Evolutionary conservation across 1,140 invertebrate species (phyloP), one percentile per base, ranked within the genome.

Genomic region (Plodia interpunctella): DNA sequence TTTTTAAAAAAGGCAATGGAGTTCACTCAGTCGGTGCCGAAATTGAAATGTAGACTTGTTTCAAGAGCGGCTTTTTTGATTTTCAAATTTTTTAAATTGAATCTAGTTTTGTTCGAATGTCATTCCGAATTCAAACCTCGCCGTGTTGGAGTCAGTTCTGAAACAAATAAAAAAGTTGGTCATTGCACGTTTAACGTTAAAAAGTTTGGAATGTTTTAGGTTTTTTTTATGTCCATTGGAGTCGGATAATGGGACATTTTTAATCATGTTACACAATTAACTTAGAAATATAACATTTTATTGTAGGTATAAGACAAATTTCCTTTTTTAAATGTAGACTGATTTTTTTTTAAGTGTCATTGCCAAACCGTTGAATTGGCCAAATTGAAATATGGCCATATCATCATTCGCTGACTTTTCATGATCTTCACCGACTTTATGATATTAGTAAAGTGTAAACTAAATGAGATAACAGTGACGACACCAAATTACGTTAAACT

Each of bases 141-240:
- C 11, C 32, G 49, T 20, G 56, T 61, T 66, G 51, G 5, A 28
- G 52, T 19, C 11, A 18, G 53, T 55, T 69, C 60, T 70, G 65
- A 60, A 70, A 74, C 68, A 65, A 72, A 55, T 21, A 51, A 25
- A 63, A 66, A 57, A 60, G 50, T 32, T 54, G 11, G 17, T 53
- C 25, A 25, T 53, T 53, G 8, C 21, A 0, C 19, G 49, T 51
- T 51, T n/a, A 20, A 8, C n/a, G n/a, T n/a, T n/a, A 15, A 51
- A 51, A 18, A 20, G 10, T 51, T 15, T 51, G 15, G 49, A 44
- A 4, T 44, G n/a, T 44, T 44, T 44, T 15, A 5, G 13, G n/a
- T 44, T n/a, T 44, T 13, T 44, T 5, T 44, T 44, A 3, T 44
- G 13, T 15, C 15, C 2, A 15, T 44, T 44, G 5, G 13, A 10